Conservation (phyloP, 2,797 vertebrate species). For the Microctenopoma stevenorrisi region DNA sequence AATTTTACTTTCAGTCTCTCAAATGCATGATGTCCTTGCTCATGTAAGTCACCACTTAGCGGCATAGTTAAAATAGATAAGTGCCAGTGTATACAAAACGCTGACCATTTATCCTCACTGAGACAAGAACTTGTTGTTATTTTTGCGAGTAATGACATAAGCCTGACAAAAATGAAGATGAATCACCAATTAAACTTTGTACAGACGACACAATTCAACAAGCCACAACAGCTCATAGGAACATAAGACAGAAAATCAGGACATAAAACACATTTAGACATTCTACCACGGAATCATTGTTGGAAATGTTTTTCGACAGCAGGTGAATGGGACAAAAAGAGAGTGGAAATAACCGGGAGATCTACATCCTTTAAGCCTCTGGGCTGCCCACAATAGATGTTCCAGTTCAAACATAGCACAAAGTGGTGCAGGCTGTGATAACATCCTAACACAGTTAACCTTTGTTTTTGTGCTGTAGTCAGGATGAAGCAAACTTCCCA, state of each 20-base stretch:
- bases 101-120: conserved; percentile 3
- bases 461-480: too few relatives aligned
- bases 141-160: conserved; percentile 27
- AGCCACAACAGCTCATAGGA: not conserved
- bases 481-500: not conserved
- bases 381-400: conserved; percentile 16
- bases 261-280: conserved; percentile 7
- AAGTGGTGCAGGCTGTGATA: not conserved
- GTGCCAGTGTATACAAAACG: not conserved
- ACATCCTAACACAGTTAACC: not conserved
- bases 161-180: conserved; percentile 39
- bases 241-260: conserved; percentile 15
- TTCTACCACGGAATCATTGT: not conserved
- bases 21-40: not conserved
- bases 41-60: not conserved
- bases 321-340: conserved; percentile 12
- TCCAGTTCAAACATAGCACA: not conserved
- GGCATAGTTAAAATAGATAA: not conserved
- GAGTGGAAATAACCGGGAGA: conserved; percentile 9
- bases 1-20: too few relatives aligned
- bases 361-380: not conserved
- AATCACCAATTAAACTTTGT: conserved; percentile 27
- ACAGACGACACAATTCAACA: conserved; percentile 14
- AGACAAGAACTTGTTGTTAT: conserved; percentile 23
- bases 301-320: not conserved